phyloP scores from a whole-genome alignment of 2,113 vertebrate genomes.

The Alethe castanea region DNA sequence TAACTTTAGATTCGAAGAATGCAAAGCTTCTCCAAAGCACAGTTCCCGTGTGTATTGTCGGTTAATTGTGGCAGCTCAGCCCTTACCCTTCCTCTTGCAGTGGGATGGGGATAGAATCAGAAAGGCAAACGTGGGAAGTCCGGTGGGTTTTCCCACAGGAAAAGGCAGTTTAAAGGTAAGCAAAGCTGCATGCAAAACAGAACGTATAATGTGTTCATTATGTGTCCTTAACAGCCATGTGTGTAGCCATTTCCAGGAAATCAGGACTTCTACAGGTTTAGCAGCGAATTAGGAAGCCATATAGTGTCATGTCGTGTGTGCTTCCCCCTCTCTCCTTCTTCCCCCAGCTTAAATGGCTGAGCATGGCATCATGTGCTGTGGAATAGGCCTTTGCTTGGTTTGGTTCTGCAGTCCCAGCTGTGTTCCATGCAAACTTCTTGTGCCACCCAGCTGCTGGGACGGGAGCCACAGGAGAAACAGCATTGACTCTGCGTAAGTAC shows the following conservation, averaged over 20 bases:
- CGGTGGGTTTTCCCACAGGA: neutral
- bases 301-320: rapidly evolving
- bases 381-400: neutral
- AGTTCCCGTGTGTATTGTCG: neutral
- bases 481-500: neutral
- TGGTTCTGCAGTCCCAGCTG: neutral
- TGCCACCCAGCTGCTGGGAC: neutral
- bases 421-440: neutral
- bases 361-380: rapidly evolving
- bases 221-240: neutral
- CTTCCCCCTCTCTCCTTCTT: neutral
- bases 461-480: rapidly evolving
- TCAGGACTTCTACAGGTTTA: neutral
- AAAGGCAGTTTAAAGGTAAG: neutral
- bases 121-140: neutral
- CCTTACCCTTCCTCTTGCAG: neutral
- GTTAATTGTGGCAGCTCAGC: neutral
- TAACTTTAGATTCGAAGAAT: neutral
- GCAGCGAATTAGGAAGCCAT: neutral
- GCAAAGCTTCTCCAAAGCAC: neutral
- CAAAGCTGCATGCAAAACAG: neutral
- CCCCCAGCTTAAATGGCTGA: neutral
- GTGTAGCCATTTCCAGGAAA: neutral
- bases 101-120: neutral
- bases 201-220: neutral